These are phyloP conservation scores for Synergus japonicus DNA, from an alignment of 2,888 invertebrate species.

Conservation along the genomic window DNA sequence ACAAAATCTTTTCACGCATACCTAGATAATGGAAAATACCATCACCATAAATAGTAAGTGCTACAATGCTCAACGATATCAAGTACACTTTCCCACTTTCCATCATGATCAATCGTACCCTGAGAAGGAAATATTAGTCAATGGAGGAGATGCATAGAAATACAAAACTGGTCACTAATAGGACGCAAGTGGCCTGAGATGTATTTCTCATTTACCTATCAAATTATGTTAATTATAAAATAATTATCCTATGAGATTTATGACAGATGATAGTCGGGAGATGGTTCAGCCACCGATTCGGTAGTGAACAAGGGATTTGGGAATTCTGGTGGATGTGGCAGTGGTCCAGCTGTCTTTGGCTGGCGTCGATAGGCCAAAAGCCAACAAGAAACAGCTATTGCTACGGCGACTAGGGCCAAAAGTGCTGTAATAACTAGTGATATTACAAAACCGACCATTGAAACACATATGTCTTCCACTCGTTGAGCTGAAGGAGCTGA, in stretches of 20 bases:
- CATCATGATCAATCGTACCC: slow-evolving; percentile 47
- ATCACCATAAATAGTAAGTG: slow-evolving; percentile 67
- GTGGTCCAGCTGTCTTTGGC: slow-evolving; percentile 91
- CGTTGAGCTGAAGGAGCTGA: slow-evolving; percentile 80
- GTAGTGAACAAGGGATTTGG: slow-evolving; percentile 95
- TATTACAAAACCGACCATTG: slow-evolving; percentile 94
- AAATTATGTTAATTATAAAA: slow-evolving; percentile 63
- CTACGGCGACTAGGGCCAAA: slow-evolving; percentile 94
- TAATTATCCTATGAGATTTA: slow-evolving; percentile 69
- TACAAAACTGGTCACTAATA: slow-evolving; percentile 67
- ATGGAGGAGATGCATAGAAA: slow-evolving; percentile 75
- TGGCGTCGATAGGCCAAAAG: slow-evolving; percentile 94
- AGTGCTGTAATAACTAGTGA: slow-evolving; percentile 94
- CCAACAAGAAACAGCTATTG: slow-evolving; percentile 97
- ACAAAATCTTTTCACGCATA: slow-evolving; percentile 57
- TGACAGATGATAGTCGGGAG: slow-evolving; percentile 85
- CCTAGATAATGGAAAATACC: slow-evolving; percentile 70
- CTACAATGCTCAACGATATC: slow-evolving; percentile 44
- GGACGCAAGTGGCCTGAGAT: slow-evolving; percentile 67
- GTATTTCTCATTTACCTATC: slow-evolving; percentile 68
- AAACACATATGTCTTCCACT: slow-evolving; percentile 93
- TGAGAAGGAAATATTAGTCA: slow-evolving; percentile 66
- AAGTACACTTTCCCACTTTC: slow-evolving; percentile 37
- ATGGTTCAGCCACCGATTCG: slow-evolving; percentile 89
- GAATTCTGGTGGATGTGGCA: slow-evolving; percentile 97